Base-by-base conservation (phyloP, 2,797 vertebrate species). In the Naso thynnoides region DNA sequence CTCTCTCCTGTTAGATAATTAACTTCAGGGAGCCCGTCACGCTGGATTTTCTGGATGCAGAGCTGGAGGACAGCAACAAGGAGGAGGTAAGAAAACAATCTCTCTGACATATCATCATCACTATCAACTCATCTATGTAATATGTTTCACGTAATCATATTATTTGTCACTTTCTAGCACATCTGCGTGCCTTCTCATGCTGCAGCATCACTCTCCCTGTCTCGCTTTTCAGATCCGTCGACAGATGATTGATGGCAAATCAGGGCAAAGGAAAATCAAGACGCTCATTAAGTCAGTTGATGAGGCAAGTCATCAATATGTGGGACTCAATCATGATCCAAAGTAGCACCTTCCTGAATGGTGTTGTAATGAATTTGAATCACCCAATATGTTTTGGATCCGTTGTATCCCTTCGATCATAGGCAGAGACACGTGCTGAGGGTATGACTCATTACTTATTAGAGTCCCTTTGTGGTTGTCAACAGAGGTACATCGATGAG, bases 401-500 rank as follows among this genome's bases (percentile, higher is more conserved):
- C 57, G 70, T 79, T 75, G 77, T 80, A 73, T 76, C 63, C 63
- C 42, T 66, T 49, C 64, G 38, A 73, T 80, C 59, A 76, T 8
- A 52, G 16, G 44, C 39, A 21, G 58, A 70, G 42, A 60, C 16
- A 8, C 48, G 59, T 27, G 57, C 47, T 13, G 56, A 64, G 50
- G 44, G 45, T 54, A 60, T 58, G 49, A 68, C 45, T 2, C 33
- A 26, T 72, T 63, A 56, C 55, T 62, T 18, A 64, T 65, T 33
- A 10, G 52, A 8, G 23, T 48, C 23, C 78, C 10, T 79, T 41
- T 86, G 62, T 77, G 48, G 14, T 54, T 55, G 69, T 3, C 53
- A n/a, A 81, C 94, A 99, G 98, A 94, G 96, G 81, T 99, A 99
- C 93, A 97, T 99, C 44, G 97, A 99, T 0, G 96, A 99, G 88